phyloP scores from a whole-genome alignment of 2,888 invertebrate species.

The Drosophila anomalata region DNA sequence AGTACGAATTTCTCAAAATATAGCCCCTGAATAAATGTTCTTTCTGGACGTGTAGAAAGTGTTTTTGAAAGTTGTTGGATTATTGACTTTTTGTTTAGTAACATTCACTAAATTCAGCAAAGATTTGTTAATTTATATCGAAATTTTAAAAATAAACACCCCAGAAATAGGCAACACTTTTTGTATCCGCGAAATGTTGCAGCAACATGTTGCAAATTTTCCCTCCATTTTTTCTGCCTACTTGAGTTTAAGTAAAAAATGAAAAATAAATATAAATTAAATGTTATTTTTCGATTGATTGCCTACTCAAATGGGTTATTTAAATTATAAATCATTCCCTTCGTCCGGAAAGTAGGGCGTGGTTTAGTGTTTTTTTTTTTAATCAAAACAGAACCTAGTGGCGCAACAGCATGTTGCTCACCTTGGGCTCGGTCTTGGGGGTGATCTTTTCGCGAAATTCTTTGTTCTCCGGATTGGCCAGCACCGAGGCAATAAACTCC shows the following conservation, averaged over 20 bases:
- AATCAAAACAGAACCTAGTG: conserved; percentile 33
- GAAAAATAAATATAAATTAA: not conserved
- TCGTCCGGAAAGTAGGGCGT: conserved; percentile 16
- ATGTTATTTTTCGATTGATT: not conserved
- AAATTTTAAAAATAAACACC: conserved; percentile 18
- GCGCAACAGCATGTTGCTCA: conserved; percentile 66
- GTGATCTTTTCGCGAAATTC: conserved; percentile 76
- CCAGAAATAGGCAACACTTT: conserved; percentile 58
- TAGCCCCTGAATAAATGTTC: conserved; percentile 12
- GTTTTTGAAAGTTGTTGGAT: too few species aligned
- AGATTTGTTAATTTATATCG: not conserved
- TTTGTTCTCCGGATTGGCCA: conserved; percentile 85
- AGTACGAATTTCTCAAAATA: conserved; percentile 64
- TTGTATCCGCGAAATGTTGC: conserved; percentile 2
- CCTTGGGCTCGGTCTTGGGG: conserved; percentile 54
- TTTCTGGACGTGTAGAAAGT: conserved; percentile 7
- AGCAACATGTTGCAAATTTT: conserved; percentile 12
- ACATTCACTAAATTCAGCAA: not conserved
- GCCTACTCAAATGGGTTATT: not conserved
- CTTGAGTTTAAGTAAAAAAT: not conserved
- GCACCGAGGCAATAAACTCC: conserved; percentile 86
- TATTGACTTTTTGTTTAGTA: too few species aligned
- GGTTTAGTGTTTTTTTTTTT: not conserved
- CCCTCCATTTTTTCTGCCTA: not conserved
- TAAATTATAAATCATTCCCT: not conserved